Percentiles rank a stretch among this genome's conserved stretches.
These are phyloP conservation scores for Lethocerus indicus DNA, from an alignment of 1,140 invertebrate species.

Conservation along the genomic window DNA sequence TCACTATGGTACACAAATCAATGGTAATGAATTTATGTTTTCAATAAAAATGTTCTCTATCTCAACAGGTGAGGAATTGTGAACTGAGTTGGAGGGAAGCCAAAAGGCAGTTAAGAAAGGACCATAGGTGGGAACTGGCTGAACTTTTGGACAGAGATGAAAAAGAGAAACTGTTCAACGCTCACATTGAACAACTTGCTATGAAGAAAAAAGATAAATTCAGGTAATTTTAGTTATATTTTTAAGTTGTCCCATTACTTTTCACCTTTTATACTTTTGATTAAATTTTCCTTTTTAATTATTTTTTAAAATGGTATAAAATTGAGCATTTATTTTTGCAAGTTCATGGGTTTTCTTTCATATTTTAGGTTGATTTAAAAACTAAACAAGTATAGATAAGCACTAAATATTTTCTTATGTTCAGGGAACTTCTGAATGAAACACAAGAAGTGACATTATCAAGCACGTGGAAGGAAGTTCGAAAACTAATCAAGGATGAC, in stretches of 20 bases:
- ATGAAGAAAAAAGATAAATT: slow-evolving; percentile 90
- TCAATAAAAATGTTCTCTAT: too few relatives aligned
- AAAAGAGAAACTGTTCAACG: slow-evolving; percentile 80
- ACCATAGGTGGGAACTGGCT: slow-evolving; percentile 82
- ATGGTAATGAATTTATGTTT: too few relatives aligned
- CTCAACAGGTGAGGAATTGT: slow-evolving; percentile 58
- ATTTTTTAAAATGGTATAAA: too few relatives aligned
- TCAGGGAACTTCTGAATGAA: slow-evolving; percentile 58
- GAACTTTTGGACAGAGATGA: slow-evolving; percentile 78
- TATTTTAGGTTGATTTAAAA: too few relatives aligned
- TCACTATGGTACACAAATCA: too few relatives aligned
- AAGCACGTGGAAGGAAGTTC: slow-evolving; percentile 83
- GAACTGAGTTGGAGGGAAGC: slow-evolving; percentile 91
- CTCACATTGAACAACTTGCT: slow-evolving; percentile 74
- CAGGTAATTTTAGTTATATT: slow-evolving; percentile 24
- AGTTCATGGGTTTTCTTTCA: too few relatives aligned
- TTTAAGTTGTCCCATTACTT: not conserved
- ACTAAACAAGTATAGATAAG: too few relatives aligned
- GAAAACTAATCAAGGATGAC: slow-evolving; percentile 79
- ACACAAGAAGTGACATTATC: slow-evolving; percentile 53
- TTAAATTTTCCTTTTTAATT: not conserved
- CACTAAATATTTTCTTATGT: slow-evolving; percentile 15
- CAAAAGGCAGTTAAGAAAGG: slow-evolving; percentile 83
- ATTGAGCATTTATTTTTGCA: too few relatives aligned
- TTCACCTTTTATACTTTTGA: not conserved